Evolutionary conservation across 2,797 vertebrate genomes (phyloP).

Genomic region (Oceanodroma leucorhoa): DNA sequence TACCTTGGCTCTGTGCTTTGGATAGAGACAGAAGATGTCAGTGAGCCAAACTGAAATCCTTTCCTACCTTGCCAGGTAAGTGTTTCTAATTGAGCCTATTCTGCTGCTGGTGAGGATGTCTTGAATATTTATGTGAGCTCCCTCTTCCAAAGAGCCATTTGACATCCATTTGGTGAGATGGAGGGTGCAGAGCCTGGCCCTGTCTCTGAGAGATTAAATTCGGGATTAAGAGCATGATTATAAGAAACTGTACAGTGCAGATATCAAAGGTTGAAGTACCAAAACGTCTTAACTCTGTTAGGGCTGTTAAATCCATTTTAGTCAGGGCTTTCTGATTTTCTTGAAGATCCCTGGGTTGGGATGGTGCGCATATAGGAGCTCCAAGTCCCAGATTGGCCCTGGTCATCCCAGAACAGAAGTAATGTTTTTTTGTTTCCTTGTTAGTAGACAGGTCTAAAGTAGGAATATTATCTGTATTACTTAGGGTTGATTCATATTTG

Average conservation of each 20-base stretch:
- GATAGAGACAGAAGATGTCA: not conserved
- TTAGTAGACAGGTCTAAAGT: not conserved
- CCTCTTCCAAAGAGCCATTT: not conserved
- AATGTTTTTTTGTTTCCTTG: not conserved
- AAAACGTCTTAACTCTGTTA: not conserved
- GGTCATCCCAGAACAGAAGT: not conserved
- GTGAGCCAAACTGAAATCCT: not conserved
- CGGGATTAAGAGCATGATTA: not conserved
- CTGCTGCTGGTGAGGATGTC: not conserved
- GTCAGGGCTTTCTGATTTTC: not conserved
- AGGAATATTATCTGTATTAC: not conserved
- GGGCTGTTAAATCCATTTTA: not conserved
- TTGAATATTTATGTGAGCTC: not conserved
- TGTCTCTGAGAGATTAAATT: not conserved
- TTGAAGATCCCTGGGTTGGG: not conserved
- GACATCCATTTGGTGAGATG: not conserved
- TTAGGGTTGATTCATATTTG: not conserved
- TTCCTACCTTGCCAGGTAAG: not conserved
- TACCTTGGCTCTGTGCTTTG: not conserved
- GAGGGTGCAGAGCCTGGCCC: not conserved
- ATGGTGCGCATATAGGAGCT: not conserved
- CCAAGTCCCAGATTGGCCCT: not conserved
- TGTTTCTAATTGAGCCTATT: not conserved
- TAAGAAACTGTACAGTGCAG: not conserved
- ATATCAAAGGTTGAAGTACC: not conserved